phyloP scores from a whole-genome alignment of 2,888 invertebrate genomes.

The Agrilus biguttatus region DNA sequence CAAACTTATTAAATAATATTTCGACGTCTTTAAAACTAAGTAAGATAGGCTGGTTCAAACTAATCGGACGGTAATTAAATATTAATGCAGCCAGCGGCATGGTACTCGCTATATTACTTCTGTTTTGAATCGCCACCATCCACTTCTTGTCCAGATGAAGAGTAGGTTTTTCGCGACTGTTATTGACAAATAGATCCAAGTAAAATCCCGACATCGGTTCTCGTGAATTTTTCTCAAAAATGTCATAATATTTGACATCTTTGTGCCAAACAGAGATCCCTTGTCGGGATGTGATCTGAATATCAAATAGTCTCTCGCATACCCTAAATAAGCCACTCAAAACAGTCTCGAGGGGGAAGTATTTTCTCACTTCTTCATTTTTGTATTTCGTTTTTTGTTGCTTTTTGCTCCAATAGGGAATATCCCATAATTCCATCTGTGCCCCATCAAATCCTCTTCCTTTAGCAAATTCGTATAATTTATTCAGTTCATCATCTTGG shows the following conservation, averaged over 20 bases:
- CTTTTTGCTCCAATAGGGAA: constrained; percentile 75
- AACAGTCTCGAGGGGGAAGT: constrained; percentile 71
- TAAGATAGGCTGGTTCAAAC: constrained; percentile 48
- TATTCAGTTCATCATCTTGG: constrained; percentile 60
- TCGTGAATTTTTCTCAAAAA: constrained; percentile 52
- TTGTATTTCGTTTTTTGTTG: constrained; percentile 55
- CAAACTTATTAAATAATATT: constrained; percentile 72
- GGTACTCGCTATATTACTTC: constrained; percentile 45
- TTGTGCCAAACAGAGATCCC: constrained; percentile 69
- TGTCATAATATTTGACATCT: constrained; percentile 69
- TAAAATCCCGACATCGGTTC: constrained; percentile 70
- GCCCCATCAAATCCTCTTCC: constrained; percentile 53
- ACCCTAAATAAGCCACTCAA: constrained; percentile 64
- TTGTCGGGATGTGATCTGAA: constrained; percentile 53
- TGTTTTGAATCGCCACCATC: constrained; percentile 66
- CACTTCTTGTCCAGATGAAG: constrained; percentile 51
- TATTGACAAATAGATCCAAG: constrained; percentile 63
- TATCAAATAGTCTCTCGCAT: constrained; percentile 62
- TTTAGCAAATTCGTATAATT: constrained; percentile 56
- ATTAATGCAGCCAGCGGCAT: constrained; percentile 69
- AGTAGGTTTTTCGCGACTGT: constrained; percentile 43
- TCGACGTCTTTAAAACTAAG: constrained; percentile 64
- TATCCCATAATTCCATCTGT: constrained; percentile 65
- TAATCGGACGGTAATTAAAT: constrained; percentile 64
- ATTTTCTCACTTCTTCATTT: constrained; percentile 58